Base-by-base conservation (phyloP, 2,797 vertebrate genomes). In the Mus minutoides region DNA sequence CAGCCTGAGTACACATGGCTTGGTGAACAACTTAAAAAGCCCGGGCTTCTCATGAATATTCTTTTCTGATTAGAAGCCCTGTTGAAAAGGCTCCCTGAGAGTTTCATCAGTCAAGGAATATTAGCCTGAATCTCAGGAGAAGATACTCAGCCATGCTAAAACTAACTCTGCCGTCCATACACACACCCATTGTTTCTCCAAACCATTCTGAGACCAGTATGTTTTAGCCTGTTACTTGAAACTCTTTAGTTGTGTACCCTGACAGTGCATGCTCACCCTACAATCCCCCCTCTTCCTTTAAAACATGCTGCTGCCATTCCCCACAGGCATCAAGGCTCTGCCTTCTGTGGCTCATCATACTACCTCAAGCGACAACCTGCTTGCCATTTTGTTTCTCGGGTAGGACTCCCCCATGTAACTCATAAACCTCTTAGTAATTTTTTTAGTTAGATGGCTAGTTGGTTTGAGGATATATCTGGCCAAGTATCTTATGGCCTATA, bases 11-110 rank as follows among this genome's bases (percentile, higher is more conserved):
- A 13, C 16, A 78, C 31, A 21, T 10, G 17, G 24, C 37, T 11
- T 10, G 8, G 34, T 0, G 0, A 58, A 17, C 14, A 46, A 24
- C 17, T 26, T n/a, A 1, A 6, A 19, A 10, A 46, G 40, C 3
- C 7, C 4, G 24, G 17, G 46, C 11, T 54, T 62, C 77, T 31
- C 11, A 16, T 8, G 10, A 31, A 62, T 49, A 16, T 4, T 26
- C 62, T 4, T 91, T 29, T 71, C 26, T 58, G 40, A 46, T 24
- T 31, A 21, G 10, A 17, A 91, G 1, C 6, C 10, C 26, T 40
- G 6, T 0, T n/a, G 46, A 34, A 60, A 24, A n/a, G 22, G 37
- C 11, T 24, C 56, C 37, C 43, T 3, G 7, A 62, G 34, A 73
- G 4, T 21, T 24, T 24, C 22, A 12, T 34, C 77, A 46, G 1